Percentiles rank a stretch among this genome's conserved stretches.
Evolutionary conservation across 2,888 invertebrate genomes (phyloP).

Genomic region (Metellina segmentata): DNA sequence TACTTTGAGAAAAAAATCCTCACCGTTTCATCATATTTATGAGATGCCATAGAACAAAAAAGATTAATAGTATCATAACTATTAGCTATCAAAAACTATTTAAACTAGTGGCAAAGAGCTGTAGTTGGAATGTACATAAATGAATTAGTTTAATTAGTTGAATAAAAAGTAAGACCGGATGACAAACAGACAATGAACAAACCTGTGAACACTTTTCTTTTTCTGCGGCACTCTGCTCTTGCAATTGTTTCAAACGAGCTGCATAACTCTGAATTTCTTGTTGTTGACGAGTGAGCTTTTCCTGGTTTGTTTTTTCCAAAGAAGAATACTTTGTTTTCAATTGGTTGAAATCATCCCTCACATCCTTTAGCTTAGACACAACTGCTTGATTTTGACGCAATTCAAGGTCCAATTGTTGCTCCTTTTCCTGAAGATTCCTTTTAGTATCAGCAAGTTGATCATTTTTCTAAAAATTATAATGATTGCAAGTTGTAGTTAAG

Average conservation of each 20-base stretch:
- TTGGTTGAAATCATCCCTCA: conserved; percentile 86
- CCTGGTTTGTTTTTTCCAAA: conserved; percentile 84
- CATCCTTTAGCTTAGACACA: conserved; percentile 89
- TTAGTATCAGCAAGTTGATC: conserved; percentile 87
- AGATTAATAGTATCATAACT: too few species aligned
- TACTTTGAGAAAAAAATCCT: too few species aligned
- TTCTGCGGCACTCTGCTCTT: conserved; percentile 84
- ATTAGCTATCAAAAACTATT: too few species aligned
- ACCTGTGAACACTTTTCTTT: conserved; percentile 81
- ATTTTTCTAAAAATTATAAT: conserved; percentile 78
- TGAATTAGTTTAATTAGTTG: too few species aligned
- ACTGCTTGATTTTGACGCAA: conserved; percentile 85
- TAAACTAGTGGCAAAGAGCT: too few species aligned
- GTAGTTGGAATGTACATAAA: neutral
- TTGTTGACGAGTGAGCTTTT: conserved; percentile 83
- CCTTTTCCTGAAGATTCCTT: conserved; percentile 93
- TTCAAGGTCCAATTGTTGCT: conserved; percentile 80
- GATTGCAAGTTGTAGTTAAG: neutral
- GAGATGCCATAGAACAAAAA: too few species aligned
- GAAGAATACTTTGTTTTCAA: conserved; percentile 85
- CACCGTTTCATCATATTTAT: too few species aligned
- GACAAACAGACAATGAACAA: neutral
- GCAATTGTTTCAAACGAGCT: conserved; percentile 84
- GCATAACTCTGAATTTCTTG: conserved; percentile 86
- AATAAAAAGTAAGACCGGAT: neutral